phyloP scores from a whole-genome alignment of 2,113 vertebrate genomes.

The Daboia siamensis region DNA sequence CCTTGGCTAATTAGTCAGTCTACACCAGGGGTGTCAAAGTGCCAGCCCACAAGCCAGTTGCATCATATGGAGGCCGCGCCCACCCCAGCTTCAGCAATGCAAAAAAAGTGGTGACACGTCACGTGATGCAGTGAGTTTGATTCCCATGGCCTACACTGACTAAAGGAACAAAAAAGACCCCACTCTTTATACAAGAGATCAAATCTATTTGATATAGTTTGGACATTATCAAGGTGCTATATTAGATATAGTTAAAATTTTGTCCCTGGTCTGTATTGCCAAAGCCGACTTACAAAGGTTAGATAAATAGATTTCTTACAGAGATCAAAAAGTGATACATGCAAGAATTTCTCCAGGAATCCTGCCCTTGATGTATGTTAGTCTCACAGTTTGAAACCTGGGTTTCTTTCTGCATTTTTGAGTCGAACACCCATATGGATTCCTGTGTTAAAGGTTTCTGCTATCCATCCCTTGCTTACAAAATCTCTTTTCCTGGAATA shows the following conservation, averaged over 20 bases:
- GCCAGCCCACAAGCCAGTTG: too few relatives aligned
- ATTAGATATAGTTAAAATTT: background rate
- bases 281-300: background rate
- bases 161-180: background rate
- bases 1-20: background rate
- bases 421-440: background rate
- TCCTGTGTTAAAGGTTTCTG: background rate
- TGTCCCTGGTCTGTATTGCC: background rate
- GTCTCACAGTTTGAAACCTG: background rate
- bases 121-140: too few relatives aligned
- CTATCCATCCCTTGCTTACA: background rate
- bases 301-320: background rate
- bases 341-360: background rate
- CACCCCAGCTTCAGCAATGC: too few relatives aligned
- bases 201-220: background rate
- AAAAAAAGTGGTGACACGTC: too few relatives aligned
- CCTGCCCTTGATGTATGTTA: background rate
- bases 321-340: background rate
- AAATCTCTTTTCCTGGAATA: background rate
- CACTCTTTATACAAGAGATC: fast-evolving
- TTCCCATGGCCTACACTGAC: background rate
- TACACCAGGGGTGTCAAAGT: too few relatives aligned
- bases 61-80: too few relatives aligned
- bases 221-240: background rate
- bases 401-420: background rate